Conservation (phyloP, 1,140 invertebrate genomes). For the Lucilia sericata region DNA sequence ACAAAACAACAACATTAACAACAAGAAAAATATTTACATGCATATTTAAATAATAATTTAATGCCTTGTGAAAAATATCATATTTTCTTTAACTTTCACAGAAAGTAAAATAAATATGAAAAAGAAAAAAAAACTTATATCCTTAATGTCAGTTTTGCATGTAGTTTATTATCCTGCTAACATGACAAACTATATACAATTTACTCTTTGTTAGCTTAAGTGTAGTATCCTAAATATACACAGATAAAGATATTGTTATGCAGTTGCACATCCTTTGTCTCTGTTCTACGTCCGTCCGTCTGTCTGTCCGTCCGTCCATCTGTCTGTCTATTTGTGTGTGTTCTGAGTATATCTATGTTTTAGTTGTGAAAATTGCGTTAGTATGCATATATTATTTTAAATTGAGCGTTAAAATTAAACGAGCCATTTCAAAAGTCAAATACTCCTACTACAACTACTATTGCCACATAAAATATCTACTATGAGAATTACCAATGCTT, state of each 20-base stretch:
- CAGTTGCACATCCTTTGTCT: constrained; percentile 3
- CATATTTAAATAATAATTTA: constrained; percentile 17
- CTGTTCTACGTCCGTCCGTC: not conserved
- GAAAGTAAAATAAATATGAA: not conserved
- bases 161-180: constrained; percentile 18
- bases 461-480: not conserved
- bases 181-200: not conserved
- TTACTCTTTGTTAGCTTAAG: not conserved
- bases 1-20: not conserved
- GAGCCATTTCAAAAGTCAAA: constrained; percentile 65
- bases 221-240: not conserved
- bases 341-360: not conserved
- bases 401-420: constrained; percentile 68
- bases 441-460: not conserved
- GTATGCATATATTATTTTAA: constrained; percentile 66
- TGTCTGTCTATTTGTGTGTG: not conserved
- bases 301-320: too few relatives aligned
- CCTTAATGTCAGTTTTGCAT: constrained; percentile 3
- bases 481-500: not conserved
- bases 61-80: constrained; percentile 29
- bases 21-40: not conserved
- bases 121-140: not conserved
- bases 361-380: not conserved
- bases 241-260: not conserved
- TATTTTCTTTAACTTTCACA: not conserved